Base-by-base conservation (phyloP, 2,797 vertebrate genomes). In the Amblyopsis hoosieri region DNA sequence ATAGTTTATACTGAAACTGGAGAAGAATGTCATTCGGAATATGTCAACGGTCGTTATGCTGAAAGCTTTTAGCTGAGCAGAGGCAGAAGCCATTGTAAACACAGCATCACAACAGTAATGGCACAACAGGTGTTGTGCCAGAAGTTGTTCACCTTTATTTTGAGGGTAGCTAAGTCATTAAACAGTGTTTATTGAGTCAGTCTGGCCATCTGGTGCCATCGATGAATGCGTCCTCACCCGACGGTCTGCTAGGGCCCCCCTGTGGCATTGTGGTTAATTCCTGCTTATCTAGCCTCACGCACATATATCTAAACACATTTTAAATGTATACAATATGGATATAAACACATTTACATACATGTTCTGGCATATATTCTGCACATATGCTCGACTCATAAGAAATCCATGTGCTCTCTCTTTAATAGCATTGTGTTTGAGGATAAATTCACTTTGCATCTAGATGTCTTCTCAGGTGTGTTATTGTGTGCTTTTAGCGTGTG, bases 231-330 rank as follows among this genome's bases (percentile, higher is more conserved):
- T 4, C 52, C 71, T 82, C 47, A 19, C 68, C 60, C 78, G 52
- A 69, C 76, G 76, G 69, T 63, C 80, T 74, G 86, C 84, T 92
- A 87, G 88, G 84, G 87, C 90, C 91, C 91, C 88, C 91, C 82
- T 89, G 91, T 92, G 91, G 90, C 87, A 85, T 88, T 45, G 59
- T 75, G 73, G 76, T 71, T 87, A 80, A 86, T 72, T 87, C 81
- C 72, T 50, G 64, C 66, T 78, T 64, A 67, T 49, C 33, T 29
- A 12, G 19, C 9, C 13, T 66, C 70, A 15, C 67, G 62, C 50
- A 54, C 48, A 7, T 37, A 37, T 37, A 37, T 37, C 5, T 37
- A 37, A 6, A 37, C 33, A 37, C 7, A 37, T 9, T 15, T 67
- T 57, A 62, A 72, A 64, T 47, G 42, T 64, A 65, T 50, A 60